Percentiles rank a stretch among this genome's conserved stretches.
phyloP scores from a whole-genome alignment of 2,797 vertebrate species.

The Tapirus indicus region DNA sequence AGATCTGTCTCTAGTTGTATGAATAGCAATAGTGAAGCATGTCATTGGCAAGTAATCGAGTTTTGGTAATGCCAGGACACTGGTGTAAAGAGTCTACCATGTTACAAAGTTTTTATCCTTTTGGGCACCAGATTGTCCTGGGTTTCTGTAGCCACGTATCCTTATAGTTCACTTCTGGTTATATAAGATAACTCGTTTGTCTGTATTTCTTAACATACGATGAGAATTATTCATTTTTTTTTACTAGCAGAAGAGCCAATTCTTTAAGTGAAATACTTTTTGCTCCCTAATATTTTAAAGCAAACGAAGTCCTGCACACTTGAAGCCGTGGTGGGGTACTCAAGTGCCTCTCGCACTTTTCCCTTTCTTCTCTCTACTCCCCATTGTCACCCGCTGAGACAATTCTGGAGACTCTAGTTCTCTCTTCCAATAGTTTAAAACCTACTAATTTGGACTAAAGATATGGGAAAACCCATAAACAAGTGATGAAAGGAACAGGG shows the following conservation, averaged over 20 bases:
- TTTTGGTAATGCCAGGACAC: background rate
- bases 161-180: background rate
- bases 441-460: background rate
- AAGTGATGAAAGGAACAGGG: background rate
- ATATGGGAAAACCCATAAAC: background rate
- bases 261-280: slow-evolving; percentile 34
- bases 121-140: background rate
- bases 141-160: background rate
- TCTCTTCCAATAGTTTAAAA: background rate
- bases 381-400: accelerated
- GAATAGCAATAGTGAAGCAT: background rate
- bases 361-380: background rate
- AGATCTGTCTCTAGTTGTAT: background rate
- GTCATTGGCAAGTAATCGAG: background rate
- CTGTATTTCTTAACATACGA: background rate
- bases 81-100: background rate
- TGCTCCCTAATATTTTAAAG: background rate
- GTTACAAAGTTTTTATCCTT: background rate
- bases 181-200: background rate
- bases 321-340: background rate
- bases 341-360: background rate
- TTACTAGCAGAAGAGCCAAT: background rate
- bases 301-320: background rate
- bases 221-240: background rate
- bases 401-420: background rate